Evolutionary conservation across 2,888 invertebrate genomes (phyloP).

Genomic region (Parnassius mnemosyne): DNA sequence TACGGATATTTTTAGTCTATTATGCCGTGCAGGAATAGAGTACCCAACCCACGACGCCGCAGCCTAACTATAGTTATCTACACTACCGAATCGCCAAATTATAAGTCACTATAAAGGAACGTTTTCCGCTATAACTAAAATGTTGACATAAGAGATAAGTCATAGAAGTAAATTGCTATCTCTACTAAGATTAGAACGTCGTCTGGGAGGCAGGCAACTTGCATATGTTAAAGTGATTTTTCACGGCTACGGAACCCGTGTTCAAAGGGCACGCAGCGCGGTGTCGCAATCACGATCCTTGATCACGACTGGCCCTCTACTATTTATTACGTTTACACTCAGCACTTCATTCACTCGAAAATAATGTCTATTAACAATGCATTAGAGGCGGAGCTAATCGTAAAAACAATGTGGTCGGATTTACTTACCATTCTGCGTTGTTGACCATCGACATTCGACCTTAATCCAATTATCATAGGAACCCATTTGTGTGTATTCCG

Average conservation of each 20-base stretch:
- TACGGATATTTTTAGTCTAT: too few relatives aligned
- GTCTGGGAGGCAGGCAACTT: conserved; percentile 58
- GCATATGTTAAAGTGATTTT: conserved; percentile 78
- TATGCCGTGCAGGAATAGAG: too few relatives aligned
- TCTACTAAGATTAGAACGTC: conserved; percentile 69
- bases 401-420: conserved; percentile 34
- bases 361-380: conserved; percentile 37
- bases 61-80: too few relatives aligned
- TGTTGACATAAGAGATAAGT: conserved; percentile 1
- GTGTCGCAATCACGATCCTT: conserved; percentile 78
- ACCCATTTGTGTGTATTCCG: conserved; percentile 36
- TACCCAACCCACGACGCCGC: too few relatives aligned
- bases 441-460: conserved; percentile 41
- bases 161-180: conserved; percentile 42
- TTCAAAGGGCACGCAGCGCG: conserved; percentile 77
- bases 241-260: conserved; percentile 77
- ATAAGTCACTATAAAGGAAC: too few relatives aligned
- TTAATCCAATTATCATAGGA: conserved; percentile 40
- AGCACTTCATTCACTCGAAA: conserved; percentile 38
- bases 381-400: conserved; percentile 40
- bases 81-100: too few relatives aligned
- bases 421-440: conserved; percentile 28
- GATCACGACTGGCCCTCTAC: conserved; percentile 75
- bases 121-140: too few relatives aligned
- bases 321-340: conserved; percentile 55